Evolutionary conservation across 1,140 invertebrate genomes (phyloP).

Genomic region (Lasioglossum albipes): DNA sequence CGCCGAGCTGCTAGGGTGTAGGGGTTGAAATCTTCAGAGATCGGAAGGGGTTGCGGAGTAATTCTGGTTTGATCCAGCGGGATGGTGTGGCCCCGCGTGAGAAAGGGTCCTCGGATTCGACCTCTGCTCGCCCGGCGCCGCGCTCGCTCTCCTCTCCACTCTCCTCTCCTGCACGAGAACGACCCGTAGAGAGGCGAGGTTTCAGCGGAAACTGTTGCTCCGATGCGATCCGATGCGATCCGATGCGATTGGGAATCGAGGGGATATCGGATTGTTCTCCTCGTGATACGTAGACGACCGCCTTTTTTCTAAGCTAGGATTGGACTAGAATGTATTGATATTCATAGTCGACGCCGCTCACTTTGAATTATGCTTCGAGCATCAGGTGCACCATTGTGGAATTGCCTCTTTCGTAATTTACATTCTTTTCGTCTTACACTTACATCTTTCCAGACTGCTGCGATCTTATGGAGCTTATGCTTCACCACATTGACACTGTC

Average conservation of each 20-base stretch:
- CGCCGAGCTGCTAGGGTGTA: constrained; percentile 32
- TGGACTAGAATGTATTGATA: too few relatives aligned
- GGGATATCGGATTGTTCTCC: neutral
- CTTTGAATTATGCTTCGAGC: too few relatives aligned
- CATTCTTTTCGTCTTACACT: too few relatives aligned
- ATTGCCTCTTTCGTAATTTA: too few relatives aligned
- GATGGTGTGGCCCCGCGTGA: constrained; percentile 75
- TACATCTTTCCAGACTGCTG: too few relatives aligned
- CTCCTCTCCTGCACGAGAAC: neutral
- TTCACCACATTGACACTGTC: too few relatives aligned
- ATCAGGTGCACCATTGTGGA: too few relatives aligned
- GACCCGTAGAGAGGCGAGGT: neutral
- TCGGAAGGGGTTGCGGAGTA: constrained; percentile 72
- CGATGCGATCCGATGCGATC: neutral
- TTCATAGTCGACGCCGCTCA: too few relatives aligned
- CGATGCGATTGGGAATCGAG: neutral
- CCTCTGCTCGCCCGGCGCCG: constrained; percentile 54
- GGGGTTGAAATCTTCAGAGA: constrained; percentile 75
- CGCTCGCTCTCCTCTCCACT: neutral
- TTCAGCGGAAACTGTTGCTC: constrained; percentile 6
- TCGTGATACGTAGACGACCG: neutral
- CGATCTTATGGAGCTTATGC: too few relatives aligned
- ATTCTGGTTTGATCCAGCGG: constrained; percentile 78
- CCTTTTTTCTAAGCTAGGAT: neutral
- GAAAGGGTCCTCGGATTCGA: constrained; percentile 77